Evolutionary conservation across 1,140 invertebrate genomes (phyloP).

Genomic region (Lepeophtheirus salmonis): DNA sequence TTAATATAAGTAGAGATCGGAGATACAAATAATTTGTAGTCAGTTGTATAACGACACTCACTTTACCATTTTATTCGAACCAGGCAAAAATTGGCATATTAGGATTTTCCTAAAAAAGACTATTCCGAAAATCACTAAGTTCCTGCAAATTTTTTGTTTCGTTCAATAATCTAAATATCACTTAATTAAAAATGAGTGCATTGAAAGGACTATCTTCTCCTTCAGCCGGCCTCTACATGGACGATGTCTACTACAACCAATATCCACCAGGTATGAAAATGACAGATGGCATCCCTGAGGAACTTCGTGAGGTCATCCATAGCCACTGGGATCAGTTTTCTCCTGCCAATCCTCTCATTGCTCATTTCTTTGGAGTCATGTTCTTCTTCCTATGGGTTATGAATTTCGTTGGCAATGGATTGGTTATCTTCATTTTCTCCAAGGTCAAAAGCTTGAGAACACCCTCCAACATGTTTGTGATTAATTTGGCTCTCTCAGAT

Average conservation of each 20-base stretch:
- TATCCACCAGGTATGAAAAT: constrained; percentile 17
- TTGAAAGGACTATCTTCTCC: neutral
- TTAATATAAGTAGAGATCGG: neutral
- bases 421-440: constrained; percentile 65
- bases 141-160: neutral
- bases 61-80: neutral
- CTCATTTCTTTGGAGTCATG: constrained; percentile 51
- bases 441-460: constrained; percentile 53
- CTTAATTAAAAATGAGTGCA: neutral
- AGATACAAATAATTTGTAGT: neutral
- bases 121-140: neutral
- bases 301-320: constrained; percentile 17
- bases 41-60: too few relatives aligned
- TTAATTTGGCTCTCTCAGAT: constrained; percentile 67
- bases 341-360: constrained; percentile 55
- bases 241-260: constrained; percentile 6
- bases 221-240: constrained; percentile 12
- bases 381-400: constrained; percentile 51
- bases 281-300: constrained; percentile 18
- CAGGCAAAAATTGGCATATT: neutral
- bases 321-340: constrained; percentile 41
- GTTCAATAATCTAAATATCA: neutral
- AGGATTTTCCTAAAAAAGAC: neutral
- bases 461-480: constrained; percentile 55
- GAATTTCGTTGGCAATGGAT: constrained; percentile 52